Conservation (phyloP, 2,113 vertebrate species). For the Chrysemys picta region DNA sequence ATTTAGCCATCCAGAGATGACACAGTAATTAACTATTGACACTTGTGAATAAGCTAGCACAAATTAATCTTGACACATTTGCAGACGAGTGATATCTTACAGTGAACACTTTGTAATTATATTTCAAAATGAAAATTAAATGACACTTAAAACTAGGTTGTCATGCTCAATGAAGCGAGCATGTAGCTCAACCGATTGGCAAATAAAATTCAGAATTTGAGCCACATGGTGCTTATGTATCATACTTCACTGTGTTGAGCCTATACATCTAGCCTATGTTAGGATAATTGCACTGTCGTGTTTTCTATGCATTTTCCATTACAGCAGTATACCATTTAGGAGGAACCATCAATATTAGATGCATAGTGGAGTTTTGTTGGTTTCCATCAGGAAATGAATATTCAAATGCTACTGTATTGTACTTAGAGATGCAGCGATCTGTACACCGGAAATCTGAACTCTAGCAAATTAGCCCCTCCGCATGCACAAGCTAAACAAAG, state of each 20-base stretch:
- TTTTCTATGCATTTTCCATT: constrained; percentile 65
- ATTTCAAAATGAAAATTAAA: constrained; percentile 99
- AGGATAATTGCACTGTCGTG: constrained; percentile 77
- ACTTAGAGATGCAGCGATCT: constrained; percentile 47
- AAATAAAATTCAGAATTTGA: constrained; percentile 87
- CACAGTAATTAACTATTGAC: constrained; percentile 99
- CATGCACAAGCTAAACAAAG: neutral
- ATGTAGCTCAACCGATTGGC: constrained; percentile 85
- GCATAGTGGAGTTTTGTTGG: constrained; percentile 64
- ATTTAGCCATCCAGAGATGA: constrained; percentile 99
- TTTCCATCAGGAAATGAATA: constrained; percentile 70
- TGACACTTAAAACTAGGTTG: constrained; percentile 99
- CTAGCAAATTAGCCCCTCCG: neutral
- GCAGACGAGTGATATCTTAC: constrained; percentile 99
- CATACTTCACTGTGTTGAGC: constrained; percentile 81
- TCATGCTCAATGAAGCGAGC: constrained; percentile 97
- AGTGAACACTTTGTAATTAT: constrained; percentile 99
- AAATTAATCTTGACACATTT: constrained; percentile 99
- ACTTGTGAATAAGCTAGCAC: constrained; percentile 99
- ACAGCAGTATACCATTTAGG: constrained; percentile 60
- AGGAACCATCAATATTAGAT: constrained; percentile 71
- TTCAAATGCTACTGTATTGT: constrained; percentile 41
- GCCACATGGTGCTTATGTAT: constrained; percentile 82
- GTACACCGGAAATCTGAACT: constrained; percentile 36
- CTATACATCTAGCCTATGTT: constrained; percentile 75